phyloP scores from a whole-genome alignment of 2,113 vertebrate genomes.

The Ahaetulla prasina region DNA sequence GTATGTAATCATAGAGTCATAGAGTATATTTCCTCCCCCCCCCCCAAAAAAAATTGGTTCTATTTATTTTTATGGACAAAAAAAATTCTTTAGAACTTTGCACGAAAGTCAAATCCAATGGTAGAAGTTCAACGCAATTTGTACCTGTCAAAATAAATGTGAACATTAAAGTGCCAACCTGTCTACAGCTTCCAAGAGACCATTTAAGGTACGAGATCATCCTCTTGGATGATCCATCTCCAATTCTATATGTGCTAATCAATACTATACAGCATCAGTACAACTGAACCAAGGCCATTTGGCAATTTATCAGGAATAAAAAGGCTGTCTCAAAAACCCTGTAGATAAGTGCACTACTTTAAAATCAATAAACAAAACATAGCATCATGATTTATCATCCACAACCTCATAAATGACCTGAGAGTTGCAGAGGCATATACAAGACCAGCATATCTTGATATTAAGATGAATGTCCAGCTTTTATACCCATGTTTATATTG shows the following conservation, averaged over 20 bases:
- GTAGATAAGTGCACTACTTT: constrained; percentile 18
- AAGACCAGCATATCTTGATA: not conserved
- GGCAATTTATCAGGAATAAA: constrained; percentile 27
- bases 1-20: not conserved
- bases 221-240: not conserved
- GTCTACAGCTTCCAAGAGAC: not conserved
- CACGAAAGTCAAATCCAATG: not conserved
- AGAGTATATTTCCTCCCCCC: not conserved
- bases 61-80: not conserved
- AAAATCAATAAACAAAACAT: not conserved
- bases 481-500: not conserved
- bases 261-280: constrained; percentile 35
- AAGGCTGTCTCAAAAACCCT: not conserved
- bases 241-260: constrained; percentile 9
- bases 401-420: not conserved
- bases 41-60: not conserved
- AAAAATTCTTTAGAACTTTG: rapidly evolving
- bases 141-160: not conserved
- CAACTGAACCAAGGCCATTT: constrained; percentile 43
- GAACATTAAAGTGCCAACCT: too few species aligned
- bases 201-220: rapidly evolving
- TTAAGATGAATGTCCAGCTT: not conserved
- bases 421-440: not conserved
- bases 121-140: not conserved
- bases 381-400: not conserved